phyloP scores from a whole-genome alignment of 2,113 vertebrate species.

The Urocitellus parryii region DNA sequence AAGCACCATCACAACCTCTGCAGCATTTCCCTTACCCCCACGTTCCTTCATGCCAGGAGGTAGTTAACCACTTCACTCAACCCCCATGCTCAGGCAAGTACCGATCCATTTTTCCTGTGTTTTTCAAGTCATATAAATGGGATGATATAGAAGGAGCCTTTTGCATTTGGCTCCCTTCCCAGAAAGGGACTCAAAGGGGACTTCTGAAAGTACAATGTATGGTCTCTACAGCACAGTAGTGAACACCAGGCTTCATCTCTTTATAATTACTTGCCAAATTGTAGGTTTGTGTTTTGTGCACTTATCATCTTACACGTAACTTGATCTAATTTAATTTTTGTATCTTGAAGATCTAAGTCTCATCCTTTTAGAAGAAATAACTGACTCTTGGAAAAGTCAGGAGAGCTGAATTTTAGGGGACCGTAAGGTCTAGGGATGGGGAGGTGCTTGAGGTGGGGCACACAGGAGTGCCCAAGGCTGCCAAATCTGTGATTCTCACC shows the following conservation, averaged over 20 bases:
- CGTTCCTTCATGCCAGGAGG: neutral
- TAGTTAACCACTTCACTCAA: neutral
- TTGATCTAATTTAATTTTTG: too few relatives aligned
- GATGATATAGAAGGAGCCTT: neutral
- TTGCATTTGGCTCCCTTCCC: neutral
- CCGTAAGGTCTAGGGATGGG: neutral
- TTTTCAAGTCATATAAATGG: neutral
- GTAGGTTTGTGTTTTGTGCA: neutral
- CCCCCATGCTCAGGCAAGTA: neutral
- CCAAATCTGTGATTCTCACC: neutral
- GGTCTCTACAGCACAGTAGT: neutral
- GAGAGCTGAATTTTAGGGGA: neutral
- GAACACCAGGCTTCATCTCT: neutral
- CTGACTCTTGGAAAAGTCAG: neutral
- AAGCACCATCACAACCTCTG: too few relatives aligned
- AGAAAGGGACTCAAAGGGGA: neutral
- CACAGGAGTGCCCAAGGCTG: neutral
- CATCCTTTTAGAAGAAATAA: neutral
- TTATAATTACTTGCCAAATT: neutral
- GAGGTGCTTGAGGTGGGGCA: too few relatives aligned
- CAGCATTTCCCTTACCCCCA: too few relatives aligned
- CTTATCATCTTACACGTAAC: neutral
- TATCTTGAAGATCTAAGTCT: neutral
- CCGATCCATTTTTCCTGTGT: too few relatives aligned
- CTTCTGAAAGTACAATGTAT: neutral